Evolutionary conservation across 2,113 vertebrate genomes (phyloP), one percentile per base, ranked within the genome.

Genomic region (Chlorodrepanis virens): DNA sequence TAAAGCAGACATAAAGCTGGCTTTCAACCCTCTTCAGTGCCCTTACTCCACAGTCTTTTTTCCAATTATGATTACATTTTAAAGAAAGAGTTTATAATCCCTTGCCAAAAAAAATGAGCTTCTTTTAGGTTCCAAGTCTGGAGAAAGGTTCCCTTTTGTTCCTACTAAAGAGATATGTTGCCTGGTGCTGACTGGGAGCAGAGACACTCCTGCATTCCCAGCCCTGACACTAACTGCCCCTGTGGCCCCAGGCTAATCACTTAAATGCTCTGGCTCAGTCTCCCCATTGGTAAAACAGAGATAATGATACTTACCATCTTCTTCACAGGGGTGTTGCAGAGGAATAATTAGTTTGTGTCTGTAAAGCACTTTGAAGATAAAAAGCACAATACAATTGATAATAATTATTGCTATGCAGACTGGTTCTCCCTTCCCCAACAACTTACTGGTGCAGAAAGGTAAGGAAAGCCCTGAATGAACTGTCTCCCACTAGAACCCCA

Each of bases 291-390:
- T 91, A 93, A 96, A 96, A 92, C 83, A 94, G 94, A 96, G 96
- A 96, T 97, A 96, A 96, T 96, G 93, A 97, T 96, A 96, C 94
- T 96, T 93, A 95, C 94, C 94, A 96, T 93, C 93, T 93, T 93
- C 93, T 95, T 97, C 94, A 94, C 79, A 94, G 90, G 93, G 52
- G 79, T 96, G 96, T 96, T 96, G 92, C 94, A 96, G 79, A 95
- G 94, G 89, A 97, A 96, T 96, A 96, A 96, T 96, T 97, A 96
- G 93, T 96, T 97, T 96, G 93, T 95, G 96, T 95, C 95, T 97
- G 94, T 92, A 96, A 94, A 97, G 79, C 82, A 93, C 95, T 97
- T 97, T 97, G 96, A 97, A 97, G 96, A 96, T 97, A 95, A 96
- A 97, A 96, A 92, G 93, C 94, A 88, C 94, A 96, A 96, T 96